Evolutionary conservation across 2,797 vertebrate genomes (phyloP).

Genomic region (Leucoraja ocellata): DNA sequence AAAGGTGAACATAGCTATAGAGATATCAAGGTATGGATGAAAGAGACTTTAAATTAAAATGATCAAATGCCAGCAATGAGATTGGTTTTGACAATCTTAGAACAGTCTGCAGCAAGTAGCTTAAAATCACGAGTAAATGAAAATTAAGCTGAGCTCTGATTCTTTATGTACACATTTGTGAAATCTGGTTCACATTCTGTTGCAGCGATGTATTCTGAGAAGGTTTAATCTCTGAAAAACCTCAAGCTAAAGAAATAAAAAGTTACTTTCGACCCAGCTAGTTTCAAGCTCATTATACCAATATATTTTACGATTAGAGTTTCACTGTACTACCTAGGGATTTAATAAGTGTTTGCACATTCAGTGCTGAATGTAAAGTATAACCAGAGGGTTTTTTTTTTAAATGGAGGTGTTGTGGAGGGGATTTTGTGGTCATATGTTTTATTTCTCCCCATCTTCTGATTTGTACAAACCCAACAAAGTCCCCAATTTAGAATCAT

Average conservation of each 20-base stretch:
- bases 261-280: not conserved
- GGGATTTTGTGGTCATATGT: not conserved
- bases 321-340: not conserved
- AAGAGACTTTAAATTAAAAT: not conserved
- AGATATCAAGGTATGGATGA: not conserved
- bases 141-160: not conserved
- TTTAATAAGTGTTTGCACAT: slow-evolving; percentile 5
- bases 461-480: not conserved
- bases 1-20: not conserved
- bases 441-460: not conserved
- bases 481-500: not conserved
- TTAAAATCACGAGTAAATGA: not conserved
- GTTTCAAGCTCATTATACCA: not conserved
- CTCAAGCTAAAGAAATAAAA: not conserved
- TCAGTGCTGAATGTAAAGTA: not conserved
- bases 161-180: not conserved
- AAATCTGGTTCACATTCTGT: slow-evolving; percentile 8
- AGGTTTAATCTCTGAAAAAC: not conserved
- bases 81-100: not conserved
- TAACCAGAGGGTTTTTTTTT: not conserved
- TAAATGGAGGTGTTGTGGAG: not conserved
- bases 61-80: not conserved
- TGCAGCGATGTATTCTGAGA: not conserved
- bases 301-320: not conserved
- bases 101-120: not conserved